Evolutionary conservation across 2,888 invertebrate genomes (phyloP), one percentile per base, ranked within the genome.

Genomic region (Hecatera dysodea): DNA sequence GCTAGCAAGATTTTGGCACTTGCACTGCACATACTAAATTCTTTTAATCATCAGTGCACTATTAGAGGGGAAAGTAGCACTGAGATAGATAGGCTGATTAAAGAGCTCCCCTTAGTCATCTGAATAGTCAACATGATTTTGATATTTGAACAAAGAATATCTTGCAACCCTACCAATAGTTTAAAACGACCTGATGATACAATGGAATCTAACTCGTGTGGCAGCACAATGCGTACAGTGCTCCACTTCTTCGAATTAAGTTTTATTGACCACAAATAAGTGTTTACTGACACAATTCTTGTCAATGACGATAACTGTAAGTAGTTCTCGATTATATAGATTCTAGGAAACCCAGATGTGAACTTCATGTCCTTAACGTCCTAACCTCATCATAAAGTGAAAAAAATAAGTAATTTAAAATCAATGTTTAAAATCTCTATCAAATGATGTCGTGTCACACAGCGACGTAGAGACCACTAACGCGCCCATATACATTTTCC

Each of bases 211-310:
- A 76, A 69, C 68, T 63, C 71, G 74, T 75, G 62, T 80, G 70
- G 75, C 59, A 67, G 70, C 77, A 71, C 76, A 78, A 78, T 66
- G 67, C 75, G 78, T 78, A 66, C 82, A 72, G 80, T 81, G 88
- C 62, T 70, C 89, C 62, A 83, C 75, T 86, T 86, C 75, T 75
- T 63, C 44, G 77, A 83, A 81, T 79, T 73, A 76, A 73, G 68
- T 80, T 84, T 83, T 87, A 88, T 87, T 83, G 81, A 69, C 65
- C 36, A 77, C 68, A 71, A 57, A 24, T 65, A 74, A 75, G 66
- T 61, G 60, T 67, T 71, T 70, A 67, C 52, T 73, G 75, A n/a
- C 53, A 67, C 67, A 62, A 72, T 79, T 82, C 59, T 70, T 64
- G 22, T 61, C 33, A 76, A 62, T 56, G 70, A 36, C 57, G 6